Conservation (phyloP, 2,888 invertebrate genomes). For the Drosophila anomalata region DNA sequence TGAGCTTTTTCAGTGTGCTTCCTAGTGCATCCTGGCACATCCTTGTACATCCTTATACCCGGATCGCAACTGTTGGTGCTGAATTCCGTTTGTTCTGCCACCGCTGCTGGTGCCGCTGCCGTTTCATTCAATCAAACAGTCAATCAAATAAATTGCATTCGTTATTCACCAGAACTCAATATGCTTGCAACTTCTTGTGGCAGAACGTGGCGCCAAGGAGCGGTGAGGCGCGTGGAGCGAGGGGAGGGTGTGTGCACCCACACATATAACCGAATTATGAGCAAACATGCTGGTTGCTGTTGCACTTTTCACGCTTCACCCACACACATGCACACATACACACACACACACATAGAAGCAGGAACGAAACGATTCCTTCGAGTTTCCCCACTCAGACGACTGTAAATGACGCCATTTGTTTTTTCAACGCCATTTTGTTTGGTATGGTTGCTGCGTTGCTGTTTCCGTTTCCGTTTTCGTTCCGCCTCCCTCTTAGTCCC, state of each 20-base stretch:
- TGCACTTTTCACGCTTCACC: constrained; percentile 47
- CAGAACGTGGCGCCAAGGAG: neutral
- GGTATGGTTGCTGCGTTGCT: constrained; percentile 43
- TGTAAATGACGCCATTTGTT: constrained; percentile 76
- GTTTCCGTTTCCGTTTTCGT: neutral
- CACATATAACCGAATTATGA: constrained; percentile 71
- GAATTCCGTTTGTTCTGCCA: constrained; percentile 35
- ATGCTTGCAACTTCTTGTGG: constrained; percentile 52
- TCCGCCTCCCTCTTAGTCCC: neutral
- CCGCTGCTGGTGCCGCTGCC: constrained; percentile 32
- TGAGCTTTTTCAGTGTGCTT: neutral
- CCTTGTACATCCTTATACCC: constrained; percentile 11
- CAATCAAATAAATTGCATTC: constrained; percentile 78
- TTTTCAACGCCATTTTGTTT: constrained; percentile 76
- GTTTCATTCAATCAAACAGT: constrained; percentile 75
- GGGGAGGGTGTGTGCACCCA: constrained; percentile 22
- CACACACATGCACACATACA: constrained; percentile 3
- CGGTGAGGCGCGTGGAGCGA: neutral
- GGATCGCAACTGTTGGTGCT: constrained; percentile 12
- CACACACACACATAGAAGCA: neutral
- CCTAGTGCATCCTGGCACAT: constrained; percentile 2
- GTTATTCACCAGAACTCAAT: constrained; percentile 72
- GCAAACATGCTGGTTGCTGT: constrained; percentile 47
- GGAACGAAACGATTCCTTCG: neutral
- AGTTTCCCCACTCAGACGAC: constrained; percentile 20